Evolutionary conservation across 2,113 vertebrate species (phyloP), one percentile per base, ranked within the genome.

Genomic region (Daubentonia madagascariensis): DNA sequence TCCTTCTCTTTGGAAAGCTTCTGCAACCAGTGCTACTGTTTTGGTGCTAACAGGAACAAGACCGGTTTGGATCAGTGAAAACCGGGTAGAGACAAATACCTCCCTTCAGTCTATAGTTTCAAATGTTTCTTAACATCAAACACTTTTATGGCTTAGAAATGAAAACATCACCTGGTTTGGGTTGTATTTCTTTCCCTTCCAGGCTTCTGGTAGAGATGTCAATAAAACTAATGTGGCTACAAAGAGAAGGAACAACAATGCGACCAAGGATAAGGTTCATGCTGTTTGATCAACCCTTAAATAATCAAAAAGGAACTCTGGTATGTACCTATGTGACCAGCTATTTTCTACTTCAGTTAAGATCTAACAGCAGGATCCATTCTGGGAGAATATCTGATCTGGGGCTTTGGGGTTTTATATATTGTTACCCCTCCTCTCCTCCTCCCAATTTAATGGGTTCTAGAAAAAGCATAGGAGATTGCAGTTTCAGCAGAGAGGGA

Each of bases 391-490:
- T 37, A 78, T 88, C 80, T 28, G 65, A n/a, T 18, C 43, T 48
- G 89, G 67, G 79, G 35, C n/a, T 92, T n/a, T 23, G 83, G 94
- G 84, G 57, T 88, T 93, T 48, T 7, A 80, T 79, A 57, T 89
- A 89, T 59, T 43, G 48, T 95, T 50, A 76, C 79, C 84, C 93
- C 61, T 87, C 92, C 57, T 52, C 54, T 87, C 76, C 35, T 85
- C 97, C 87, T 90, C 65, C 92, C 93, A 81, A 78, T 96, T 73
- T 97, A 94, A 97, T 91, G 96, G 96, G 94, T 89, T 97, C 97
- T 97, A 97, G 98, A 98, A 97, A 97, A 97, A 97, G 95, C 95
- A 28, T 7, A 83, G 89, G 93, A 96, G 91, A 97, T 9, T 96
- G 89, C 94, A 35, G 50, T 73, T 97, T 98, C 97, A 94, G 97